Evolutionary conservation across 2,113 vertebrate genomes (phyloP), one percentile per base, ranked within the genome.

Genomic region (Pelvicachromis taeniatus): DNA sequence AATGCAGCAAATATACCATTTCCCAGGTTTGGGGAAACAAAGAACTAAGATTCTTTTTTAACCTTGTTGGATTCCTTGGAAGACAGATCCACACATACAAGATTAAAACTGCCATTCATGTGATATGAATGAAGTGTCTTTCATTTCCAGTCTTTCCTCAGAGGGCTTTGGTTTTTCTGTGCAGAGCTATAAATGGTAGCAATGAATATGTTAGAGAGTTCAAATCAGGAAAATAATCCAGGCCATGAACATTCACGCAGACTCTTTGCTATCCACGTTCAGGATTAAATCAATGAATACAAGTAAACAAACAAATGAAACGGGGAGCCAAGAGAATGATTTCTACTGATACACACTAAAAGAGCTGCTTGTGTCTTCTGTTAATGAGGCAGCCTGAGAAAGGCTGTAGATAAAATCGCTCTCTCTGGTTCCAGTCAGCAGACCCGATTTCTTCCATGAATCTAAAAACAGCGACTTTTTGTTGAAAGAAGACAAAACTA

Each of bases 331-430:
- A 90, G 88, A 89, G 81, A 92, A 83, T 77, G 65, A 86, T 87
- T 90, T 87, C 83, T 84, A 75, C 80, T 77, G 65, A 65, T 38
- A 77, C 78, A 55, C 52, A 61, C 77, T 10, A 29, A 78, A 42
- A 29, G 45, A 33, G 16, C 75, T 81, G 82, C 50, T 79, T 83
- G 86, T 85, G 80, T 87, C 21, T 83, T 82, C 23, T 82, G 79
- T 90, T 93, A 93, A 92, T 93, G 88, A 93, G 85, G 61, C 35
- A 90, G 40, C 19, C 50, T 35, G 14, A 91, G 61, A 87, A 58
- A 80, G 65, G 45, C 80, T 88, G 78, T 70, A 87, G 84, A 92
- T 85, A 84, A 87, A 90, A 83, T 77, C 42, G 38, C 77, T 88
- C 56, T 80, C 42, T 70, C 45, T 84, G 78, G 78, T 78, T 84